Base-by-base conservation (phyloP, 92 coral and sea anemone species). In the Epizoanthus scotinus region DNA sequence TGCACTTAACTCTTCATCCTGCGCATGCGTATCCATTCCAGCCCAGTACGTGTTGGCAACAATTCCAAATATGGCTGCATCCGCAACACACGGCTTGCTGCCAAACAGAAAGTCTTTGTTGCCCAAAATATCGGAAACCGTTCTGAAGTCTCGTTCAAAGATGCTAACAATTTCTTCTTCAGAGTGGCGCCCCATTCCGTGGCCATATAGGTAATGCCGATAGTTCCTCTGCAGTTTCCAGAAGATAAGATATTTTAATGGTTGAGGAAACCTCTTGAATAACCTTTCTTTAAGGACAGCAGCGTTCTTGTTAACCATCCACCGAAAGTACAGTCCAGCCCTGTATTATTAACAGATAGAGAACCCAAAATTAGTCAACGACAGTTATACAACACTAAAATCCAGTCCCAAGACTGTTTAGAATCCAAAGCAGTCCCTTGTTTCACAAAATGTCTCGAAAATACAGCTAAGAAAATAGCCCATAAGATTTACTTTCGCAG, bases 181-280 rank as follows among this genome's bases (percentile, higher is more conserved):
- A 5, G 79, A 54, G 79, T 73, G 79, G 65, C 79, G 79, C 0
- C 79, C 79, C 79, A 73, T 73, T 8, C 79, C 66, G 20, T 73
- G 79, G 50, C 79, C 79, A 29, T 56, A 53, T 15, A 73, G 79
- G 19, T 73, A 73, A 10, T 56, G 66, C 2, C 54, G 79, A 56
- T 19, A 56, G 3, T 9, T 18, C 9, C 52, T 24, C 50, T 28
- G 57, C 8, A 18, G 79, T n/a, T 4, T 34, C 79, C 79, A 73
- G 20, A n/a, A 56, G 4, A 73, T 15, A 1, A 73, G 15, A 73
- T 73, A 73, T 63, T 73, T 73, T 9, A 73, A 49, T 4, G 36
- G 28, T 31, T 34, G 19, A 2, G 79, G 79, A 55, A 56, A 24
- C 38, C 10, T 73, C 21, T 63, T 63, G 10, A 73, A 34, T 15